Conservation (phyloP, 2,888 invertebrate genomes). For the Lymantria monacha region DNA sequence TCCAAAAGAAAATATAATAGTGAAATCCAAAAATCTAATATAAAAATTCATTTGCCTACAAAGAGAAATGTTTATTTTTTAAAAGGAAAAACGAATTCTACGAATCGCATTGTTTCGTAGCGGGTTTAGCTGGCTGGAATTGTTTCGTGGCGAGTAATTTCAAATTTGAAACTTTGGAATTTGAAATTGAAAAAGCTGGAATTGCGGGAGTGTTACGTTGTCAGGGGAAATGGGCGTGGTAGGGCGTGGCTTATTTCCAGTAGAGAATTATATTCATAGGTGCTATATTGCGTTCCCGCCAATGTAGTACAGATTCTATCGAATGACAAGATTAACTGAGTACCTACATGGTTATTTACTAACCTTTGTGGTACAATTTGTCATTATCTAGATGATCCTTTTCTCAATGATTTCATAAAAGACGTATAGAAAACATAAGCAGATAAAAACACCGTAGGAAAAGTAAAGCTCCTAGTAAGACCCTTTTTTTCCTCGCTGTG, state of each 20-base stretch:
- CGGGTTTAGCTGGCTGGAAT: conserved; percentile 45
- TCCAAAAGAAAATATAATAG: neutral
- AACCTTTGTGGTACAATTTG: too few species aligned
- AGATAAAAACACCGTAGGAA: too few species aligned
- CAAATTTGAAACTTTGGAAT: conserved; percentile 56
- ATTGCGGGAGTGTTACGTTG: conserved; percentile 42
- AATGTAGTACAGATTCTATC: neutral
- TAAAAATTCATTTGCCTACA: conserved; percentile 8
- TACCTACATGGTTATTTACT: too few species aligned
- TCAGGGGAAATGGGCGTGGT: conserved; percentile 53
- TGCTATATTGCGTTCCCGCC: conserved; percentile 30
- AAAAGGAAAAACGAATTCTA: conserved; percentile 29
- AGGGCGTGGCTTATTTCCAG: conserved; percentile 48
- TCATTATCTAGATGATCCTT: too few species aligned
- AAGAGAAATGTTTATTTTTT: conserved; percentile 1
- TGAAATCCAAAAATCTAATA: conserved; percentile 1
- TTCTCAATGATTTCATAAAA: too few species aligned
- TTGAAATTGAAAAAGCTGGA: conserved; percentile 59
- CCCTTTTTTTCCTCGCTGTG: too few species aligned
- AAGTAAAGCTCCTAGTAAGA: too few species aligned
- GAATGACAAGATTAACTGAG: neutral
- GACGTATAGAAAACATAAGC: too few species aligned
- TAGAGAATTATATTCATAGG: conserved; percentile 35
- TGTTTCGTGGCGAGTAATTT: conserved; percentile 60
- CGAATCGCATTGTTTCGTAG: conserved; percentile 45